Conservation (phyloP, 2,113 vertebrate genomes). For the Columba livia region DNA sequence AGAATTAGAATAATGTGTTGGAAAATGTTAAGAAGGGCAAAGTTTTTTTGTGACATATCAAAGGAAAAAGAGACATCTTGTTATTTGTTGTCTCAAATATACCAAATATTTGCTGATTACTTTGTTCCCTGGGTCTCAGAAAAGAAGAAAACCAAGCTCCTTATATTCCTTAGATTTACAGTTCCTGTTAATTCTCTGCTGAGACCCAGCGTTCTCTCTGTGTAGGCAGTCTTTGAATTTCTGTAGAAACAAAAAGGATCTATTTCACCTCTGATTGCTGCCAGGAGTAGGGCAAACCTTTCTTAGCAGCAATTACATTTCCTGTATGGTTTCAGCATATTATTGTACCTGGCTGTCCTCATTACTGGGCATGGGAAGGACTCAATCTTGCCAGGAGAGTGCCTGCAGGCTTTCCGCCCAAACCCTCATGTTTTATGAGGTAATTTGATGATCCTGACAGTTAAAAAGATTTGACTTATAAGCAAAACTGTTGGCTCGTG, state of each 20-base stretch:
- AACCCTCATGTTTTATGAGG: background rate
- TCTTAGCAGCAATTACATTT: constrained; percentile 6
- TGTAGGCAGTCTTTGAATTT: background rate
- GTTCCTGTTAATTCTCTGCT: background rate
- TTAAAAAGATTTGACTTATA: background rate
- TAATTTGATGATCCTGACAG: background rate
- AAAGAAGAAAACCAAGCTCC: background rate
- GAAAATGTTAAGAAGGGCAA: background rate
- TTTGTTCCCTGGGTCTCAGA: background rate
- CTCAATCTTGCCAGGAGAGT: background rate
- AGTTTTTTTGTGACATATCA: background rate
- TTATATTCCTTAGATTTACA: background rate
- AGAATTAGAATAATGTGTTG: background rate
- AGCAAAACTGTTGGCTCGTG: background rate
- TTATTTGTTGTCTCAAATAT: background rate
- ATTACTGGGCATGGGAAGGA: background rate
- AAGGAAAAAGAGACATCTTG: background rate
- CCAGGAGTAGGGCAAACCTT: background rate
- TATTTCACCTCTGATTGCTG: background rate
- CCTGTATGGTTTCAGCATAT: background rate
- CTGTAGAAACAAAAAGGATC: background rate
- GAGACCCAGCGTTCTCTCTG: background rate
- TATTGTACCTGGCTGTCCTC: background rate
- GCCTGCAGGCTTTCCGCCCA: background rate
- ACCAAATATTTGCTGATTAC: background rate